Conservation (phyloP, 2,888 invertebrate genomes). For the Dynastes maya region DNA sequence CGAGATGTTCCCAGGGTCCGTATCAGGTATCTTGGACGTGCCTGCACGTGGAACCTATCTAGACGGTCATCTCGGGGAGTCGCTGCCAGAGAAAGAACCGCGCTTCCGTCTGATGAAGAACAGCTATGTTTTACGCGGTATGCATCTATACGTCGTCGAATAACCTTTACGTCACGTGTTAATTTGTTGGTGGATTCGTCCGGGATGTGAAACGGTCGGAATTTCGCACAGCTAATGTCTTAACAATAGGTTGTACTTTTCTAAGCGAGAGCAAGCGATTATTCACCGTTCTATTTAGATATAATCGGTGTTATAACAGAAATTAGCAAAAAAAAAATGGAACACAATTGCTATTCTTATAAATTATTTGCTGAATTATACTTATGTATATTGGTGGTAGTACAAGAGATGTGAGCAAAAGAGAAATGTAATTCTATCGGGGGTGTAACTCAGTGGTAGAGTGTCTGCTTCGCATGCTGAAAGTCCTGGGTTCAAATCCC, state of each 20-base stretch:
- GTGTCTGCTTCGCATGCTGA: constrained; percentile 72
- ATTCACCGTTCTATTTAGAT: too few relatives aligned
- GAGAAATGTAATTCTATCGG: constrained; percentile 51
- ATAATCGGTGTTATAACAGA: too few relatives aligned
- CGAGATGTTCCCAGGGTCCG: constrained; percentile 59
- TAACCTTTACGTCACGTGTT: not conserved
- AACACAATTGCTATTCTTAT: too few relatives aligned
- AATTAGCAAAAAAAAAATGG: too few relatives aligned
- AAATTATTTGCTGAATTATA: too few relatives aligned
- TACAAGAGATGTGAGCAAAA: too few relatives aligned
- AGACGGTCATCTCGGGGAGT: constrained; percentile 62
- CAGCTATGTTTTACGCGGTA: constrained; percentile 33
- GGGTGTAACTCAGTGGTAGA: constrained; percentile 71
- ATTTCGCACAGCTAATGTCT: not conserved
- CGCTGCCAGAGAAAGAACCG: constrained; percentile 46
- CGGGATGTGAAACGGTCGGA: not conserved
- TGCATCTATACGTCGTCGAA: constrained; percentile 22
- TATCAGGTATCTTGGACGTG: constrained; percentile 63
- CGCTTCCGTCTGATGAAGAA: constrained; percentile 49
- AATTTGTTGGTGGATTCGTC: not conserved
- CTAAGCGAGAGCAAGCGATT: too few relatives aligned
- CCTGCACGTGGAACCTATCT: constrained; percentile 68
- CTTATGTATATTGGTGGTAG: too few relatives aligned
- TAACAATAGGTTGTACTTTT: not conserved
- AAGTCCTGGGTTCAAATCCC: constrained; percentile 70